Percentiles rank a stretch among this genome's conserved stretches.
These are phyloP conservation scores for Melanotaenia duboulayi DNA, from an alignment of 2,113 vertebrate genomes.

Conservation along the genomic window DNA sequence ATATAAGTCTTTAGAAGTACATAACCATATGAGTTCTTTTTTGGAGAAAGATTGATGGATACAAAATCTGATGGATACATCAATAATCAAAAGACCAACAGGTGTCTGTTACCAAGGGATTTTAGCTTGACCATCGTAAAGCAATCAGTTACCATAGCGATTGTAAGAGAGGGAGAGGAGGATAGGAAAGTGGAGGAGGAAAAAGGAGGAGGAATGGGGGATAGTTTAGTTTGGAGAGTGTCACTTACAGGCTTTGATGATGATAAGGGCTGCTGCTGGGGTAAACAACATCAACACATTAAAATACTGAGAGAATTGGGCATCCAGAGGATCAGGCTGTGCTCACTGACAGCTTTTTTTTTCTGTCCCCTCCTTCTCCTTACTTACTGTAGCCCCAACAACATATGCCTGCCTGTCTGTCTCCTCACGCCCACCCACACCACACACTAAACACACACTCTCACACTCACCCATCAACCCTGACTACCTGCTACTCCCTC, in stretches of 20 bases:
- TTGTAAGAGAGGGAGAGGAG: slow-evolving; percentile 18
- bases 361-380: slow-evolving; percentile 2
- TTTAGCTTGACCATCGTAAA: slow-evolving; percentile 37
- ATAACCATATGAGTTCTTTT: too few relatives aligned
- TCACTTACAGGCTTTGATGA: slow-evolving; percentile 72
- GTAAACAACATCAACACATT: slow-evolving; percentile 65
- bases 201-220: slow-evolving; percentile 6
- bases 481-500: slow-evolving; percentile 41
- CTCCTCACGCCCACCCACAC: neutral
- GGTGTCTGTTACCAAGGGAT: slow-evolving; percentile 43
- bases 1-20: too few relatives aligned
- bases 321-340: slow-evolving; percentile 44
- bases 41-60: slow-evolving; percentile 25
- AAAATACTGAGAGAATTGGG: slow-evolving; percentile 52
- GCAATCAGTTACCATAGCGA: slow-evolving; percentile 73
- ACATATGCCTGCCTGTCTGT: slow-evolving; percentile 12
- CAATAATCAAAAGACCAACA: slow-evolving; percentile 36
- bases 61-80: slow-evolving; percentile 13
- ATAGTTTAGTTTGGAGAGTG: slow-evolving; percentile 56
- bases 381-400: slow-evolving; percentile 20
- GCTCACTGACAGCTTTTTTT: slow-evolving; percentile 8
- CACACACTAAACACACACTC: neutral
- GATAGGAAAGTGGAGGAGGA: neutral
- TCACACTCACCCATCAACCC: slow-evolving; percentile 13
- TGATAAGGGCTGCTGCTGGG: slow-evolving; percentile 62